Conservation (phyloP, 2,888 invertebrate species). For the Luperina nickerlii region DNA sequence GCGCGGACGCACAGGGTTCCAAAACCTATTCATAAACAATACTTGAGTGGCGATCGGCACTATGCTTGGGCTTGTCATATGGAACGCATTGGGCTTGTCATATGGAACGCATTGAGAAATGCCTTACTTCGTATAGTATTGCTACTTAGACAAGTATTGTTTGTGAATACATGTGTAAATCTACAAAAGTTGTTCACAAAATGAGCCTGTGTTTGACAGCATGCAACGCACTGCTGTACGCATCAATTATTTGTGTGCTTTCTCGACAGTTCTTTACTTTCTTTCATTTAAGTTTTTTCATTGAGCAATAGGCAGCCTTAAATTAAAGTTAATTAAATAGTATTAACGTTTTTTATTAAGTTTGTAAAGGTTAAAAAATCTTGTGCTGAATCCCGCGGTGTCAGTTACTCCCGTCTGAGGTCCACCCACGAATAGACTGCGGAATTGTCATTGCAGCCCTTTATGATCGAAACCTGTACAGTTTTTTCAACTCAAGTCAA, state of each 20-base stretch:
- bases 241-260: neutral
- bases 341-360: neutral
- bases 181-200: neutral
- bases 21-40: no score
- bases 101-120: no score
- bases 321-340: neutral
- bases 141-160: neutral
- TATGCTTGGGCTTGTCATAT: no score
- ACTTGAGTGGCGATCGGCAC: no score
- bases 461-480: constrained; percentile 26
- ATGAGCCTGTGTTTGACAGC: neutral
- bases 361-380: constrained; percentile 16
- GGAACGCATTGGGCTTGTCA: no score
- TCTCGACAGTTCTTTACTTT: neutral
- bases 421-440: constrained; percentile 29
- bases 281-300: neutral
- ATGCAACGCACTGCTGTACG: neutral
- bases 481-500: constrained; percentile 63
- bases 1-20: no score
- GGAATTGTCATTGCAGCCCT: neutral
- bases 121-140: no score
- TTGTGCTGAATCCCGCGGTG: neutral
- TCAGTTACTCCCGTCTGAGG: neutral
- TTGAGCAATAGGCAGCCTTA: neutral
- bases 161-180: neutral